Evolutionary conservation across 2,888 invertebrate genomes (phyloP).

Genomic region (Patella pellucida): DNA sequence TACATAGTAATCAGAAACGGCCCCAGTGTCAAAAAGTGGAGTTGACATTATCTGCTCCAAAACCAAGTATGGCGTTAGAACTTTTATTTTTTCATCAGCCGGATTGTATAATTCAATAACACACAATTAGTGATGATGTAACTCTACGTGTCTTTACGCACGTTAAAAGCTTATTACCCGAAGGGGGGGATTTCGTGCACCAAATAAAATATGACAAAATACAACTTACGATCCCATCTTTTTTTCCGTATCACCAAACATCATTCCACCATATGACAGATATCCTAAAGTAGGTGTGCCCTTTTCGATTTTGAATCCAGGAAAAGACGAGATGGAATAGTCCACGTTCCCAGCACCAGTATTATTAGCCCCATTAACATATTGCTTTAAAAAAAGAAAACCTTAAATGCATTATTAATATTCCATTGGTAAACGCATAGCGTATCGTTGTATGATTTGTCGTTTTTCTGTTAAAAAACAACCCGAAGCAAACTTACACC

Average conservation of each 20-base stretch:
- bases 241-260: slow-evolving; percentile 36
- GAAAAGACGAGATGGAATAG: slow-evolving; percentile 40
- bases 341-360: slow-evolving; percentile 30
- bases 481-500: not conserved
- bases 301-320: slow-evolving; percentile 39
- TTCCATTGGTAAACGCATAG: too few species aligned
- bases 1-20: too few species aligned
- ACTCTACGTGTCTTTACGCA: too few species aligned
- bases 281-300: slow-evolving; percentile 30
- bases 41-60: too few species aligned
- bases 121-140: too few species aligned
- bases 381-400: slow-evolving; percentile 29
- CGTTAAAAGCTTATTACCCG: too few species aligned
- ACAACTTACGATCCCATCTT: slow-evolving; percentile 30
- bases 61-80: too few species aligned
- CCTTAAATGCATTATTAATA: slow-evolving; percentile 21
- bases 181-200: too few species aligned
- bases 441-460: too few species aligned
- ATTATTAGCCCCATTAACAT: slow-evolving; percentile 30
- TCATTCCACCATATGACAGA: slow-evolving; percentile 41
- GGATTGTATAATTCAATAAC: too few species aligned
- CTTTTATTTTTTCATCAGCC: too few species aligned
- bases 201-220: not conserved
- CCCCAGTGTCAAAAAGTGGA: too few species aligned
- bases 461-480: not conserved